Base-by-base conservation (phyloP, 1,140 invertebrate genomes). In the Drosophila subobscura region DNA sequence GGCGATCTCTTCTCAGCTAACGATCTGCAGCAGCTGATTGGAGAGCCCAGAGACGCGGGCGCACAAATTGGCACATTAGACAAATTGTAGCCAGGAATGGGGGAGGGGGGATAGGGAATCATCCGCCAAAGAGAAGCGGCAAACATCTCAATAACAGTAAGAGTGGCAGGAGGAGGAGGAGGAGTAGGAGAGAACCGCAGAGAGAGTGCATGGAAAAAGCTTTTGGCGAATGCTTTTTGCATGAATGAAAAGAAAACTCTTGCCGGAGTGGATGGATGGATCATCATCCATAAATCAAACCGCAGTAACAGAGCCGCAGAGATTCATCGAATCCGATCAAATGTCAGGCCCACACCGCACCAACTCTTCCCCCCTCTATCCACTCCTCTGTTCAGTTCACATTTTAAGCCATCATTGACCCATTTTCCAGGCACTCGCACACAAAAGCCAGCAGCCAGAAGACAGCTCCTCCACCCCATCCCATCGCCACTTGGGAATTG, bases 381-480 rank as follows among this genome's bases (percentile, higher is more conserved):
- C 33, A 45, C 65, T 58, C 61, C 10, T 4, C 33, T 12, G 33
- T 12, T 37, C 61, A 54, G 50, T 27, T 29, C 81, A 86, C 81
- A 85, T 81, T 88, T 88, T 83, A 84, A 88, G 83, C 83, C 83
- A 89, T 88, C 84, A 89, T 89, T 88, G 83, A 88, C 83, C 83
- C 79, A 88, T 88, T 88, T 88, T 79, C 57, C 55, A 60, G 54
- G 54, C 51, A 70, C 52, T 7, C 70, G 63, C 44, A 25, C 23
- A 57, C 16, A 12, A n/a, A 33, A 33, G 33, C 33, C 33, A 37
- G 10, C 33, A 37, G 33, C 33, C 33, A 37, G 10, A 37, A 37
- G 33, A 37, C 33, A 37, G 4, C 33, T 37, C 33, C 33, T 12
- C 16, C 16, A 20, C 1, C 16, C 16, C 33, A 37, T 12, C 10